Percentiles rank a stretch among this genome's conserved stretches.
phyloP scores from a whole-genome alignment of 2,113 vertebrate species.

The Zosterops lateralis region DNA sequence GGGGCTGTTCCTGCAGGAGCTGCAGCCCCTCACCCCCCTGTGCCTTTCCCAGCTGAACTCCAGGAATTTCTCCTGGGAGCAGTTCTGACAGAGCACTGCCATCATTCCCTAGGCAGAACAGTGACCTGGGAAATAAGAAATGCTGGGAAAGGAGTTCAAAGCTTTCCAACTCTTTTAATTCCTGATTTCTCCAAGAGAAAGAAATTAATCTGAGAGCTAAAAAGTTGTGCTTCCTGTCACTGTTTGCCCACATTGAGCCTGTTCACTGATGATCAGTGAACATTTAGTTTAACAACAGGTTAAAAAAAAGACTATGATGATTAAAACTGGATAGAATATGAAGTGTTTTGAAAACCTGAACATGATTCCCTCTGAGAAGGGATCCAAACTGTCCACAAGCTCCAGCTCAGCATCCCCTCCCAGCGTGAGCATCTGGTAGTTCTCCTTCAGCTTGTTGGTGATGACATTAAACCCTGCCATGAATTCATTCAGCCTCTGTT shows the following conservation, averaged over 20 bases:
- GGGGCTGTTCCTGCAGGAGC: not conserved
- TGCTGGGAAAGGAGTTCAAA: not conserved
- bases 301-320: not conserved
- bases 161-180: not conserved
- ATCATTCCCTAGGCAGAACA: fast-evolving
- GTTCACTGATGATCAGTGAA: not conserved
- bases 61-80: not conserved
- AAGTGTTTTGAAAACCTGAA: conserved; percentile 82
- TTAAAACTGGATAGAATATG: not conserved
- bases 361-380: conserved; percentile 96
- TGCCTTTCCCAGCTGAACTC: not conserved
- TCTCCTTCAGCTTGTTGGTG: conserved; percentile 97
- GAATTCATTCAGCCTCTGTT: conserved; percentile 93
- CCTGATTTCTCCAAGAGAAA: not conserved
- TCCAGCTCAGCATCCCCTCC: conserved; percentile 96
- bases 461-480: conserved; percentile 96
- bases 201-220: not conserved
- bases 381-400: conserved; percentile 95
- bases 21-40: not conserved
- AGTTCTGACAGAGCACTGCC: not conserved
- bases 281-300: not conserved
- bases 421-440: conserved; percentile 97
- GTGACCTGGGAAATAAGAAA: not conserved
- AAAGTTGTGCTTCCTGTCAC: not conserved
- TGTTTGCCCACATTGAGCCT: not conserved